Conservation (phyloP, 2,113 vertebrate species). For the Lepidothrix coronata region DNA sequence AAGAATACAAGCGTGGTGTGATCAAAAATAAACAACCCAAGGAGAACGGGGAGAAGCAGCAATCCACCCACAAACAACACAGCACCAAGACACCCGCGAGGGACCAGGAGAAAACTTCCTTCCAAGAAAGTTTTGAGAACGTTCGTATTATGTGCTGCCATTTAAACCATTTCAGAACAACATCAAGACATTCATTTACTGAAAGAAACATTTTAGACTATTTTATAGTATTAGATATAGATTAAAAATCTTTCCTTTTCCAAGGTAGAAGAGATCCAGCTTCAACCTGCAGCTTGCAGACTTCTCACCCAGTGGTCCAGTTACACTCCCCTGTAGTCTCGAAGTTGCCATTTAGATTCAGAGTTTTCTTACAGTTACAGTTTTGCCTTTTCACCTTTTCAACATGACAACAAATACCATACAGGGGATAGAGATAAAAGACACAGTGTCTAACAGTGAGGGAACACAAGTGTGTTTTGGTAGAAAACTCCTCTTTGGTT, state of each 20-base stretch:
- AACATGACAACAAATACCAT: accelerated
- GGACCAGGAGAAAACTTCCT: not conserved
- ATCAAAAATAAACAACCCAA: not conserved
- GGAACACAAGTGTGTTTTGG: not conserved
- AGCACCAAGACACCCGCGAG: not conserved
- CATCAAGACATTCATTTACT: not conserved
- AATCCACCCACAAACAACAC: not conserved
- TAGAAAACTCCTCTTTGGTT: not conserved
- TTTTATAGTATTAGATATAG: not conserved
- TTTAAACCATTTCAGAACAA: not conserved
- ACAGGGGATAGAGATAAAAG: accelerated
- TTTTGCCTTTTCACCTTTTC: not conserved
- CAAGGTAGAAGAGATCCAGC: not conserved
- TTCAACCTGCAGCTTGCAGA: not conserved
- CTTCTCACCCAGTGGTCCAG: not conserved
- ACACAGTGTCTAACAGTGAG: accelerated
- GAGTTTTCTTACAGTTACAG: not conserved
- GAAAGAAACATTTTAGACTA: not conserved
- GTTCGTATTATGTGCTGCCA: not conserved
- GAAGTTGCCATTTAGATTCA: not conserved
- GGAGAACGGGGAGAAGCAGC: not conserved
- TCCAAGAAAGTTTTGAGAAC: not conserved
- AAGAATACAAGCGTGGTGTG: not conserved
- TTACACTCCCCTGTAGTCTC: not conserved
- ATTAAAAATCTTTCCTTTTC: not conserved